Percentiles rank a stretch among this genome's conserved stretches.
Evolutionary conservation across 2,888 invertebrate species (phyloP).

Genomic region (Rotaria socialis): DNA sequence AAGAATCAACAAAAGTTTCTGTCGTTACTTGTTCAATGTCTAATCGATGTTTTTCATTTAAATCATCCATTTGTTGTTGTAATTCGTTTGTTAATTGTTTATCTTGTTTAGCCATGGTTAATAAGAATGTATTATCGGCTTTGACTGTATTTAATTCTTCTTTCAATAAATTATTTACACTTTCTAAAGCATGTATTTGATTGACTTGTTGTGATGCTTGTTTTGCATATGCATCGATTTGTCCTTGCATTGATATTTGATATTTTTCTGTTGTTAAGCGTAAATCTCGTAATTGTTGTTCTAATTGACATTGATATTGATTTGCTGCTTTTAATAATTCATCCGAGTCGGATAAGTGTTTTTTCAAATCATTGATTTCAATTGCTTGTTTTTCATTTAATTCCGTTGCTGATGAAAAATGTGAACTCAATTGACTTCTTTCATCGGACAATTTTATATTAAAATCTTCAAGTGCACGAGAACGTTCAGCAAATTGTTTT

Average conservation of each 20-base stretch:
- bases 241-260: background rate
- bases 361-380: background rate
- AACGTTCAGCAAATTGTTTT: background rate
- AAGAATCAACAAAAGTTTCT: too few relatives aligned
- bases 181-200: constrained; percentile 28
- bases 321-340: background rate
- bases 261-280: background rate
- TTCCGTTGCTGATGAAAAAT: background rate
- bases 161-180: background rate
- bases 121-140: background rate
- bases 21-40: background rate
- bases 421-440: background rate
- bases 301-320: background rate
- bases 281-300: constrained; percentile 22
- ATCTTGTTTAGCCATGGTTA: background rate
- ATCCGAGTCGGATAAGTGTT: background rate
- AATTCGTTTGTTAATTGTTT: background rate
- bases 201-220: background rate
- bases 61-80: background rate
- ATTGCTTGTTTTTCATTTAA: background rate
- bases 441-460: background rate
- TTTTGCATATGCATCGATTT: background rate
- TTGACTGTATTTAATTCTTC: background rate
- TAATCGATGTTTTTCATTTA: background rate
- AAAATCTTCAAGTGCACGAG: background rate